Conservation (phyloP, 1,140 invertebrate genomes). For the Papilio xuthus region DNA sequence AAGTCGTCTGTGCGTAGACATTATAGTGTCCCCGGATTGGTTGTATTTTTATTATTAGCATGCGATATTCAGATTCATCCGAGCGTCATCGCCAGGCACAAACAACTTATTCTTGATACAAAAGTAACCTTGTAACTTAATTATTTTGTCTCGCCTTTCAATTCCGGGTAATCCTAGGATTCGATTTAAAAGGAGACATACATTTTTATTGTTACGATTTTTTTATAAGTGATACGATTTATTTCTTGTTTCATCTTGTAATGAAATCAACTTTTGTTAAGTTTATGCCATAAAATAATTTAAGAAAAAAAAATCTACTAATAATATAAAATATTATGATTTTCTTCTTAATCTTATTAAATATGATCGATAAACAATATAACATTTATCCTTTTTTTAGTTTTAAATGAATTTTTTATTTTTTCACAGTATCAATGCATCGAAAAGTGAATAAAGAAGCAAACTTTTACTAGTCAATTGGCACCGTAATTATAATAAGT, state of each 20-base stretch:
- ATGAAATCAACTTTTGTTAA: too few relatives aligned
- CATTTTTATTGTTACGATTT: neutral
- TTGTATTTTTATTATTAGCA: constrained; percentile 1
- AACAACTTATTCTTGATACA: constrained; percentile 8
- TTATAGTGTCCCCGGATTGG: neutral
- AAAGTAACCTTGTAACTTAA: constrained; percentile 1
- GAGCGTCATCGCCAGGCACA: neutral
- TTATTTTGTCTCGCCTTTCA: constrained; percentile 1
- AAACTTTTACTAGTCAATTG: constrained; percentile 14
- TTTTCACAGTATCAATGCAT: constrained; percentile 37
- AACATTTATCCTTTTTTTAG: too few relatives aligned
- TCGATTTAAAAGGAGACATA: neutral
- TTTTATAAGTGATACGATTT: neutral
- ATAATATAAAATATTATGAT: too few relatives aligned
- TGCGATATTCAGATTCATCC: neutral
- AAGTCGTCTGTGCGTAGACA: neutral
- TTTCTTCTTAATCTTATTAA: too few relatives aligned
- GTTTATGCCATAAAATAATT: too few relatives aligned
- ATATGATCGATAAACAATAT: too few relatives aligned
- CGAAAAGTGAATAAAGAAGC: constrained; percentile 33
- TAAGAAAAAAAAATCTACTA: too few relatives aligned
- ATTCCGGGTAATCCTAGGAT: constrained; percentile 7
- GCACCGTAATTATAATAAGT: constrained; percentile 32
- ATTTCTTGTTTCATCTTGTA: too few relatives aligned
- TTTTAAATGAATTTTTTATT: constrained; percentile 9